phyloP scores from a whole-genome alignment of 2,113 vertebrate genomes.

The Plotosus lineatus region DNA sequence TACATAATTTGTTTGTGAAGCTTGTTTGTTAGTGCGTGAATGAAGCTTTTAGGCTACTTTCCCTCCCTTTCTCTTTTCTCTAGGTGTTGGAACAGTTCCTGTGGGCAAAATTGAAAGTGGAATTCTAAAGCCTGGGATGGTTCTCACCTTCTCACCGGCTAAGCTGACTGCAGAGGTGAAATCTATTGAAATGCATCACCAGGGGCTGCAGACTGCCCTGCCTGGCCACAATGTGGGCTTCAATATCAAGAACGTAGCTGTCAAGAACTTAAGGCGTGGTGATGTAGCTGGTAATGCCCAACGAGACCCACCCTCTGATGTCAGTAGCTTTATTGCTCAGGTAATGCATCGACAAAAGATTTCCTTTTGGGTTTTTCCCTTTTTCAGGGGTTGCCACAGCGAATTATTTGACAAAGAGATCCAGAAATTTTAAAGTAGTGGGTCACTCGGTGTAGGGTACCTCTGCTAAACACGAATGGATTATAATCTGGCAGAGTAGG shows the following conservation, averaged over 20 bases:
- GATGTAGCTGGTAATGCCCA: conserved; percentile 74
- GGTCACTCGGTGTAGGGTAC: too few species aligned
- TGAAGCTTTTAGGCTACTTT: not conserved
- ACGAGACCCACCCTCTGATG: conserved; percentile 75
- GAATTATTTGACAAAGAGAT: too few species aligned
- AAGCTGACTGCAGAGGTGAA: conserved; percentile 75
- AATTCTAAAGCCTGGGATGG: conserved; percentile 77
- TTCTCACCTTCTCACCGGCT: conserved; percentile 69
- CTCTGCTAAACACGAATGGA: too few species aligned
- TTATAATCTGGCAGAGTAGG: too few species aligned
- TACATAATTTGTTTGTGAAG: not conserved
- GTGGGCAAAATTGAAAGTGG: conserved; percentile 72
- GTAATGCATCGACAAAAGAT: conserved; percentile 39
- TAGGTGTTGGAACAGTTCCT: conserved; percentile 72
- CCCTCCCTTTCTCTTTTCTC: not conserved
- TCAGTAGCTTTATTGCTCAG: conserved; percentile 73
- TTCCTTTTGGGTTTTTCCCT: too few species aligned
- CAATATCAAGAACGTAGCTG: conserved; percentile 72
- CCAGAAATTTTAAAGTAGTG: too few species aligned
- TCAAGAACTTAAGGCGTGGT: conserved; percentile 73
- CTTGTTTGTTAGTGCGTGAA: not conserved
- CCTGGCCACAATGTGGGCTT: conserved; percentile 76
- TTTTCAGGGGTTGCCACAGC: too few species aligned
- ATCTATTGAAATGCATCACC: conserved; percentile 74
- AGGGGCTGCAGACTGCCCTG: conserved; percentile 68